These are phyloP conservation scores for Malurus alboscapulatus DNA, from an alignment of 2,113 vertebrate genomes.

Conservation along the genomic window DNA sequence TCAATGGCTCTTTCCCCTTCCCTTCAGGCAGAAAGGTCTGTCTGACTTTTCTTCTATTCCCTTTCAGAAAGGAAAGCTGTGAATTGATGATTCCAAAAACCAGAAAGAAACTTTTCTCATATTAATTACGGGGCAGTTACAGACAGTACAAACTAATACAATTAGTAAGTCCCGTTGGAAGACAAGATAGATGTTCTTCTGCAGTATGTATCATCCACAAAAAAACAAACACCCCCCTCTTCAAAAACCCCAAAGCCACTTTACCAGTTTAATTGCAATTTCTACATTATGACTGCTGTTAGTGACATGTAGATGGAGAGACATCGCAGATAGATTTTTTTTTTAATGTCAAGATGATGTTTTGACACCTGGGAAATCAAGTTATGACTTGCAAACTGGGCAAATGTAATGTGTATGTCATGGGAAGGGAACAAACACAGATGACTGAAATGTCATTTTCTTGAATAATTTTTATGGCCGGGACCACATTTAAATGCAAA, in stretches of 20 bases:
- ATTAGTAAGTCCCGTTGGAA: not conserved
- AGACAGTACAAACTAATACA: not conserved
- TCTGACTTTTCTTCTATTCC: not conserved
- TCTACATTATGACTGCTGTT: not conserved
- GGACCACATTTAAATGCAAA: constrained; percentile 54
- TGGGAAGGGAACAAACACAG: constrained; percentile 26
- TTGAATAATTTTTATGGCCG: constrained; percentile 55
- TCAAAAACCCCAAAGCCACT: not conserved
- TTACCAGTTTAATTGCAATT: not conserved
- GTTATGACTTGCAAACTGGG: not conserved
- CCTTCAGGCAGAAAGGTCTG: not conserved
- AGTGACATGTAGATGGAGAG: not conserved
- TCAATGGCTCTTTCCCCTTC: not conserved
- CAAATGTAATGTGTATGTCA: constrained; percentile 42
- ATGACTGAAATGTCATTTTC: constrained; percentile 42
- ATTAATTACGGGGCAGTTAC: not conserved
- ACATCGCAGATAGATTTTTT: not conserved
- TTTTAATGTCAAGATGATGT: not conserved
- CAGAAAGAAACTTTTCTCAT: not conserved
- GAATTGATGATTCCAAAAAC: not conserved
- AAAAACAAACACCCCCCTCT: not conserved
- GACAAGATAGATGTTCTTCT: not conserved
- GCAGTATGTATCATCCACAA: not conserved
- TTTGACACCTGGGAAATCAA: constrained; percentile 16
- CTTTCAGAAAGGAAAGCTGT: not conserved